These are phyloP conservation scores for Danio rerio DNA, from an alignment of 2,113 vertebrate species.

Conservation along the genomic window DNA sequence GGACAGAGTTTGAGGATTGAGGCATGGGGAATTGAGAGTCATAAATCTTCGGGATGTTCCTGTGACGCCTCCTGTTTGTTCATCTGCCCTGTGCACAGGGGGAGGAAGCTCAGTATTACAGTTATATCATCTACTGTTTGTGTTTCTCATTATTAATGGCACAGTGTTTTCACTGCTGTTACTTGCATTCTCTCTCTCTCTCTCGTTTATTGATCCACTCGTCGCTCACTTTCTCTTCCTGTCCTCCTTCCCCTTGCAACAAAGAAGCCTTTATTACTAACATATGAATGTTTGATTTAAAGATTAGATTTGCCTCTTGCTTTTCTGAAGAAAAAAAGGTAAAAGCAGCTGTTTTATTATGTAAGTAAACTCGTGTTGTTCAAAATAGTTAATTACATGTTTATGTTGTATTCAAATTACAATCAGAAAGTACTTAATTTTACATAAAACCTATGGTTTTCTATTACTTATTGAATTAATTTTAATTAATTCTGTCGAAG, in stretches of 20 bases:
- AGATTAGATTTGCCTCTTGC: too few relatives aligned
- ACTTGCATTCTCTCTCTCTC: slow-evolving; percentile 32
- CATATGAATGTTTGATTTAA: slow-evolving; percentile 6
- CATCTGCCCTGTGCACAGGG: background rate
- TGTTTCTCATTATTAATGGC: slow-evolving; percentile 32
- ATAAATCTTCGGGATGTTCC: slow-evolving; percentile 33
- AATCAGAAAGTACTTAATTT: too few relatives aligned
- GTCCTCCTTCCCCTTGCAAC: background rate
- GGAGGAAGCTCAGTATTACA: background rate
- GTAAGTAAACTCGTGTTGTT: too few relatives aligned
- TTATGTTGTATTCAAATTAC: too few relatives aligned
- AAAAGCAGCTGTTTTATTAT: too few relatives aligned
- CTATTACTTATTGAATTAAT: too few relatives aligned
- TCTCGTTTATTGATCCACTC: background rate
- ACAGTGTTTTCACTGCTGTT: slow-evolving; percentile 41
- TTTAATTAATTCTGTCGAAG: too few relatives aligned
- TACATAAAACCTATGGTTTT: too few relatives aligned
- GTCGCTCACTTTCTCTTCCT: slow-evolving; percentile 20
- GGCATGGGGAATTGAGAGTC: background rate
- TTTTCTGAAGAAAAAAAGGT: too few relatives aligned
- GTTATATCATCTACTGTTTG: slow-evolving; percentile 32
- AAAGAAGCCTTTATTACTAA: slow-evolving; percentile 13
- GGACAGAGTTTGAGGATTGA: background rate
- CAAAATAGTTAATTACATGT: too few relatives aligned
- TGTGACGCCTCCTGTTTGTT: slow-evolving; percentile 43